Evolutionary conservation across 2,797 vertebrate species (phyloP).

Genomic region (Anniella stebbinsi): DNA sequence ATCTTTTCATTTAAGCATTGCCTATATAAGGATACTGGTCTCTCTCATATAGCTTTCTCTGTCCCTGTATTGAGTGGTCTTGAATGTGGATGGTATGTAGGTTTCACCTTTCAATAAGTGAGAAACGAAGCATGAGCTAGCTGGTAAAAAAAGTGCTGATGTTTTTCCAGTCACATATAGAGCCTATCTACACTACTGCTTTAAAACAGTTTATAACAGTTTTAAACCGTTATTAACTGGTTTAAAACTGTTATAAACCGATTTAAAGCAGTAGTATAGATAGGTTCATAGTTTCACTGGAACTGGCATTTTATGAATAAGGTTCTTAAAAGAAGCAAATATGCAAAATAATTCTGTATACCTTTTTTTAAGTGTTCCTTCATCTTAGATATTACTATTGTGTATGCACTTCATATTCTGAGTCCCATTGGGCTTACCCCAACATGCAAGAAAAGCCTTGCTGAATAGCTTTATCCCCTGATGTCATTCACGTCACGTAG

Average conservation of each 20-base stretch:
- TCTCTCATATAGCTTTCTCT: slow-evolving; percentile 8
- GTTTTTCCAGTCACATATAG: not conserved
- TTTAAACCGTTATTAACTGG: too few species aligned
- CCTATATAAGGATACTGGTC: not conserved
- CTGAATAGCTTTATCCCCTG: too few species aligned
- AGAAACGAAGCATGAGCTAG: slow-evolving; percentile 32
- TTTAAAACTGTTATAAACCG: too few species aligned
- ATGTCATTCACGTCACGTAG: too few species aligned
- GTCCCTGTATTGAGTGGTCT: slow-evolving; percentile 31
- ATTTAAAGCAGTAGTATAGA: too few species aligned
- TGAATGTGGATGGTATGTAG: slow-evolving; percentile 53
- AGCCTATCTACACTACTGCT: too few species aligned
- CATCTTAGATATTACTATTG: slow-evolving; percentile 64
- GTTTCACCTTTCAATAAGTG: slow-evolving; percentile 56
- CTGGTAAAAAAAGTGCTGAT: slow-evolving; percentile 53
- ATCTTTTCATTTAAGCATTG: not conserved
- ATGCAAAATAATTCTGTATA: slow-evolving; percentile 63
- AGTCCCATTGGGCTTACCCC: not conserved
- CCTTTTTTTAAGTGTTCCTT: slow-evolving; percentile 56
- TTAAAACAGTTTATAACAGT: too few species aligned
- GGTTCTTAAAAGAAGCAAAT: slow-evolving; percentile 60
- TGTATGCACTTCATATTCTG: slow-evolving; percentile 65
- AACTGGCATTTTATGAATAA: slow-evolving; percentile 65
- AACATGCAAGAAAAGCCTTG: too few species aligned
- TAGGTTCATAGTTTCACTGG: slow-evolving; percentile 62